These are phyloP conservation scores for Candoia aspera DNA, from an alignment of 2,113 vertebrate species.

Conservation along the genomic window DNA sequence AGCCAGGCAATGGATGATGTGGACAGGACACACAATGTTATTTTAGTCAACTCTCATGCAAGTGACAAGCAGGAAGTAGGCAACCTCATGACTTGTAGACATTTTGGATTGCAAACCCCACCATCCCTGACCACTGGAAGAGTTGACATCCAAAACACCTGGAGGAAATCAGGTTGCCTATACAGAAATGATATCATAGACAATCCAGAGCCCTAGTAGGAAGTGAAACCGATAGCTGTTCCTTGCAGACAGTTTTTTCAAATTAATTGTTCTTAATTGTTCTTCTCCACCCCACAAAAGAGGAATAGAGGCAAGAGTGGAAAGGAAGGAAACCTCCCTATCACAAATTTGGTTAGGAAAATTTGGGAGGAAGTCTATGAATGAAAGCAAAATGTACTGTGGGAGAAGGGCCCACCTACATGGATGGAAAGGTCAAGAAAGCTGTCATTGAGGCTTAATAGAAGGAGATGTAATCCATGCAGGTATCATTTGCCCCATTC, in stretches of 20 bases:
- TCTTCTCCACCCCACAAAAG: neutral
- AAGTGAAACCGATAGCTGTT: neutral
- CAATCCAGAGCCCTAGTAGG: neutral
- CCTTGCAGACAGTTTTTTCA: neutral
- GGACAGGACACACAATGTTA: neutral
- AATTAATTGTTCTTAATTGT: neutral
- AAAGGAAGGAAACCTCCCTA: neutral
- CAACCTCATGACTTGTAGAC: neutral
- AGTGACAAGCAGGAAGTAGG: neutral
- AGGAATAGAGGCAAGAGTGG: neutral
- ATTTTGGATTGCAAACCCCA: neutral
- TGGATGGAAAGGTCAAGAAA: neutral
- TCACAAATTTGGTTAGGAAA: neutral
- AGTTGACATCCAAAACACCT: neutral
- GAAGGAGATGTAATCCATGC: neutral
- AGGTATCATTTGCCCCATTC: constrained; percentile 29
- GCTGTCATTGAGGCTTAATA: neutral
- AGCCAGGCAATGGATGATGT: neutral
- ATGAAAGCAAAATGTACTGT: neutral
- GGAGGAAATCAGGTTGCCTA: neutral
- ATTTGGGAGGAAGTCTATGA: neutral
- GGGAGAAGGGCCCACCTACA: neutral
- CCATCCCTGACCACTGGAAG: neutral
- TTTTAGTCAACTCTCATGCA: neutral
- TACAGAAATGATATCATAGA: neutral